phyloP scores from a whole-genome alignment of 1,140 invertebrate species.

The Neodiprion fabricii region DNA sequence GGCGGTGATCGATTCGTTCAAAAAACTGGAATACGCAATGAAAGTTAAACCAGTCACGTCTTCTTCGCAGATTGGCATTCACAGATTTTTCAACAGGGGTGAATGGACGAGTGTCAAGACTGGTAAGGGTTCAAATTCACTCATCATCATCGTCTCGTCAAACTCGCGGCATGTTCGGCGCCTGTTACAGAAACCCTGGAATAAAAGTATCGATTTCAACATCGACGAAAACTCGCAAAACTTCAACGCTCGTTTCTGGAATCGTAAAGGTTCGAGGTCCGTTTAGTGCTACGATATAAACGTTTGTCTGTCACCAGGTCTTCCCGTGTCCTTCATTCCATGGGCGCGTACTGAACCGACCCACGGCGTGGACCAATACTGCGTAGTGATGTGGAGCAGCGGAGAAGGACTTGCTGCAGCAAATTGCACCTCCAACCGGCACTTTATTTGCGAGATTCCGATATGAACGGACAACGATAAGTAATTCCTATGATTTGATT shows the following conservation, averaged over 20 bases:
- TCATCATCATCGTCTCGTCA: too few species aligned
- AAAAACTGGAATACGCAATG: not conserved
- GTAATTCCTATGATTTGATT: too few species aligned
- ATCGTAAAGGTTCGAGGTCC: too few species aligned
- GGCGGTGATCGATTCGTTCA: not conserved
- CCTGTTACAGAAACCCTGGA: too few species aligned
- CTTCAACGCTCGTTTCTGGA: too few species aligned
- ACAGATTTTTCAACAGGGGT: not conserved
- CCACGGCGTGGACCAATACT: not conserved
- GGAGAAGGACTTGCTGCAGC: not conserved
- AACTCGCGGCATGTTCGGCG: too few species aligned
- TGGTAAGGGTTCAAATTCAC: not conserved
- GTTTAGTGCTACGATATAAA: too few species aligned
- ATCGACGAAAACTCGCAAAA: too few species aligned
- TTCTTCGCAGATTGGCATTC: not conserved
- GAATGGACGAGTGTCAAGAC: not conserved
- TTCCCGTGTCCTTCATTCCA: not conserved
- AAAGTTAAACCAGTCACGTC: too few species aligned
- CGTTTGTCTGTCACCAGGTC: not conserved
- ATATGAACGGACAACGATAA: too few species aligned
- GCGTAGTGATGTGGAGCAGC: not conserved
- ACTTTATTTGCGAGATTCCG: not conserved
- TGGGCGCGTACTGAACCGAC: not conserved
- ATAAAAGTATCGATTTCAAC: too few species aligned
- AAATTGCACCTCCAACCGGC: too few species aligned